A percentile compares a stretch with the other conserved stretches of the same genome.
Evolutionary conservation across 2,888 invertebrate species (phyloP).

Genomic region (Torymus aiolomorphi): DNA sequence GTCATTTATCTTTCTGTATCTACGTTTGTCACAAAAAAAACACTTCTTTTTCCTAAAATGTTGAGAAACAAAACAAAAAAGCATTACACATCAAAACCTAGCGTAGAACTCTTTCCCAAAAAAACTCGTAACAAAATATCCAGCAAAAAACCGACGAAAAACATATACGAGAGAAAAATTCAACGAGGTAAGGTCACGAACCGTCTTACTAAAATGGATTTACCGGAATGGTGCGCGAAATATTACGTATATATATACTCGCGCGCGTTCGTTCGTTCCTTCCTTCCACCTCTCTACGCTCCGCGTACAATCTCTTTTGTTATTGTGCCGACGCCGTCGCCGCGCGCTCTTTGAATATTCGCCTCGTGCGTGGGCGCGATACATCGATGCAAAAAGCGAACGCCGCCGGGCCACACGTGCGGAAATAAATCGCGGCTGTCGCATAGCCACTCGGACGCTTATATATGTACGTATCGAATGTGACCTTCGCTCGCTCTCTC

Average conservation of each 20-base stretch:
- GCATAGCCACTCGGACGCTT: not conserved
- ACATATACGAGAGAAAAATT: no score
- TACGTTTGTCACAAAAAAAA: no score
- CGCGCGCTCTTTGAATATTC: conserved; percentile 25
- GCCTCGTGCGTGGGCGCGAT: conserved; percentile 11
- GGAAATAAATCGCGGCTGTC: conserved; percentile 13
- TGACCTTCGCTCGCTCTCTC: conserved; percentile 9
- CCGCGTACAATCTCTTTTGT: conserved; percentile 18
- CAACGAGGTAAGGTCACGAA: not conserved
- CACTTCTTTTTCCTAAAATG: no score
- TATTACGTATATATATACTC: conserved; percentile 10
- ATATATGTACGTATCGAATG: not conserved
- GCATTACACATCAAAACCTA: no score
- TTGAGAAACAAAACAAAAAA: no score
- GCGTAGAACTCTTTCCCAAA: no score
- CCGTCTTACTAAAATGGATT: conserved; percentile 6
- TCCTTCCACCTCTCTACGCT: not conserved
- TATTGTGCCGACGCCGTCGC: not conserved
- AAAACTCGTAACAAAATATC: no score
- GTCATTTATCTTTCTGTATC: no score
- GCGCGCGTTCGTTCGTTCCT: not conserved
- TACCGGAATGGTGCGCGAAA: not conserved
- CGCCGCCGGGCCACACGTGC: no score
- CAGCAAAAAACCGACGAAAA: no score
- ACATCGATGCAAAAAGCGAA: not conserved